These are phyloP conservation scores for Todiramphus chloris DNA, from an alignment of 2,113 vertebrate genomes.

Conservation along the genomic window DNA sequence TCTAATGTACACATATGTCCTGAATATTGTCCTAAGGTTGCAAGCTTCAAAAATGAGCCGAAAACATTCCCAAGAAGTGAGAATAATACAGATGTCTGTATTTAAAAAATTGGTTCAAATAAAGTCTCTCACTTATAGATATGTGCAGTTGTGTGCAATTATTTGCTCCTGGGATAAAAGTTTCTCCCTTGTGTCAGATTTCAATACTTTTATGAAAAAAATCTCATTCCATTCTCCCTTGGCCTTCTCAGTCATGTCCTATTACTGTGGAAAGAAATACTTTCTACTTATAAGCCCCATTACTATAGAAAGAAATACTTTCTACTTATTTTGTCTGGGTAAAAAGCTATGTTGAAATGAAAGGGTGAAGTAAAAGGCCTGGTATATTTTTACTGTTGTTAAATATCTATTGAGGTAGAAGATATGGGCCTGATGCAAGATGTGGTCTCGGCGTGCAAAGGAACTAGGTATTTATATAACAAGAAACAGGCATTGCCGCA, in stretches of 20 bases:
- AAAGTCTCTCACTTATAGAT: conserved; percentile 66
- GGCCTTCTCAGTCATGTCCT: background rate
- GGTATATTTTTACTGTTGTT: background rate
- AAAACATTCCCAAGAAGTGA: conserved; percentile 65
- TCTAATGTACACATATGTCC: conserved; percentile 71
- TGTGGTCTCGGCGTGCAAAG: background rate
- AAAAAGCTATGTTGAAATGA: background rate
- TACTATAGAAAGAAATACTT: background rate
- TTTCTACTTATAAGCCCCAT: background rate
- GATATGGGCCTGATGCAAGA: background rate
- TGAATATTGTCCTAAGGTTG: conserved; percentile 70
- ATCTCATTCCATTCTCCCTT: background rate
- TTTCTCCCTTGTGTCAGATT: background rate
- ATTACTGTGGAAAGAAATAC: background rate
- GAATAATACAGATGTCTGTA: conserved; percentile 70
- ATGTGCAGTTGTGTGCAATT: background rate
- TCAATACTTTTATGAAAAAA: background rate
- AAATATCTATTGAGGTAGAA: background rate
- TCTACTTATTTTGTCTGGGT: background rate
- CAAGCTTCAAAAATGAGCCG: conserved; percentile 69
- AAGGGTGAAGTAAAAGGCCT: background rate
- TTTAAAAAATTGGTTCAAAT: conserved; percentile 67
- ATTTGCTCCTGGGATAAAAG: conserved; percentile 24
- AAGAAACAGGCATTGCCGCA: background rate
- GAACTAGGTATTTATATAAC: background rate